These are phyloP conservation scores for Saguinus midas DNA, from an alignment of 2,113 vertebrate genomes.

Conservation along the genomic window DNA sequence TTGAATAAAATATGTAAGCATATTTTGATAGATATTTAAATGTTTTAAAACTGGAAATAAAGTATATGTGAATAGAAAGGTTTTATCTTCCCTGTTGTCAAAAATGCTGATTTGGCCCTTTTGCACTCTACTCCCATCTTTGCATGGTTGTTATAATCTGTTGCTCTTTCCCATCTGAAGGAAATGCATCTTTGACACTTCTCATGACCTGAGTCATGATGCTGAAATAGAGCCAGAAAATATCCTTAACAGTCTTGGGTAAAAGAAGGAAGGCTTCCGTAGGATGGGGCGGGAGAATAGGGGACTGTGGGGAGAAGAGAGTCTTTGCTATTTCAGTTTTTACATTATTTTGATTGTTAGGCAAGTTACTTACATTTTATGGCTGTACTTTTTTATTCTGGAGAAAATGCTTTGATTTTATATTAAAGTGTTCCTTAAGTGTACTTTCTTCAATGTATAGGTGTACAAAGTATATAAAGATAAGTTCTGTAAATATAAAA, in stretches of 20 bases:
- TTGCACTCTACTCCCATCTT: slow-evolving; percentile 70
- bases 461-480: slow-evolving; percentile 11
- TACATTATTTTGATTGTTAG: slow-evolving; percentile 72
- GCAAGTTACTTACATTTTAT: slow-evolving; percentile 40
- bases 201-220: slow-evolving; percentile 90
- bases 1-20: slow-evolving; percentile 69
- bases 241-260: slow-evolving; percentile 82
- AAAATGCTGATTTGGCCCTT: slow-evolving; percentile 81
- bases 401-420: slow-evolving; percentile 66
- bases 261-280: slow-evolving; percentile 78
- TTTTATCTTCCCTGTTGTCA: slow-evolving; percentile 79
- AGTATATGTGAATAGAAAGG: slow-evolving; percentile 74
- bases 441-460: neutral
- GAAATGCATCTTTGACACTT: slow-evolving; percentile 92
- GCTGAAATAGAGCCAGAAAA: slow-evolving; percentile 86
- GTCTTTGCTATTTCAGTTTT: slow-evolving; percentile 58
- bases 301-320: slow-evolving; percentile 56
- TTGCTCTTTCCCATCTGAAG: slow-evolving; percentile 89
- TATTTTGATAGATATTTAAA: slow-evolving; percentile 70
- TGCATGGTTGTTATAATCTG: slow-evolving; percentile 81
- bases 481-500: neutral
- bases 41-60: slow-evolving; percentile 75
- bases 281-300: slow-evolving; percentile 58
- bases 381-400: neutral
- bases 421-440: slow-evolving; percentile 63